phyloP scores from a whole-genome alignment of 2,888 invertebrate species.

The Ormyrus rosae region DNA sequence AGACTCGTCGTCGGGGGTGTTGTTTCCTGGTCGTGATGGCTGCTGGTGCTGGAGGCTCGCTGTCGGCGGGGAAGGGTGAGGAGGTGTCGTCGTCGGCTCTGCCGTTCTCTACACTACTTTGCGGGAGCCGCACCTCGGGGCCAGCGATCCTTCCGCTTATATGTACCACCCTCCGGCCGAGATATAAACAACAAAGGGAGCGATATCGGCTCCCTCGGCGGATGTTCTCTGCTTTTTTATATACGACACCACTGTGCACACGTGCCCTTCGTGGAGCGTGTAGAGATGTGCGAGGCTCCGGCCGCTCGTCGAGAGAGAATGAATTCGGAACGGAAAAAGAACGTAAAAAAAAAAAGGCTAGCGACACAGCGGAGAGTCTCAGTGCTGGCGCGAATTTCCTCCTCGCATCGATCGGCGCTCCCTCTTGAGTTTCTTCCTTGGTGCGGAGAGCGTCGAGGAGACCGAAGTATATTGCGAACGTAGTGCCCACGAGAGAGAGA shows the following conservation, averaged over 20 bases:
- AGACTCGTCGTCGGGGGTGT: slow-evolving; percentile 8
- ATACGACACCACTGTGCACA: not conserved
- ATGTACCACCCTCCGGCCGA: not conserved
- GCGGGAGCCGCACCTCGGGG: no score
- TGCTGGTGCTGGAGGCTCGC: slow-evolving; percentile 4
- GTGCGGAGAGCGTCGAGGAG: not conserved
- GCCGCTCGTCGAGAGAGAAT: no score
- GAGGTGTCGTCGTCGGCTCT: slow-evolving; percentile 3
- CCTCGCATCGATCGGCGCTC: slow-evolving; percentile 41
- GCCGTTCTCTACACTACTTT: not conserved
- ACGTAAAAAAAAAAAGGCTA: no score
- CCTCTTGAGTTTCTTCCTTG: not conserved
- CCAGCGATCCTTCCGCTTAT: no score
- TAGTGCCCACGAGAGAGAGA: no score
- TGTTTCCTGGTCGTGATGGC: slow-evolving; percentile 32
- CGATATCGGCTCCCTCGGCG: slow-evolving; percentile 25
- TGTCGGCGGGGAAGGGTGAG: not conserved
- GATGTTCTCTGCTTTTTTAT: not conserved
- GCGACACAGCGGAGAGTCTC: not conserved
- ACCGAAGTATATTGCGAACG: no score
- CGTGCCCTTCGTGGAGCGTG: not conserved
- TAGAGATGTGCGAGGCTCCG: not conserved
- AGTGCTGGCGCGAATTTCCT: slow-evolving; percentile 12
- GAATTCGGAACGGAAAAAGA: no score
- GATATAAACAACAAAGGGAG: slow-evolving; percentile 14